phyloP scores from a whole-genome alignment of 2,797 vertebrate genomes.

The Podargus strigoides region DNA sequence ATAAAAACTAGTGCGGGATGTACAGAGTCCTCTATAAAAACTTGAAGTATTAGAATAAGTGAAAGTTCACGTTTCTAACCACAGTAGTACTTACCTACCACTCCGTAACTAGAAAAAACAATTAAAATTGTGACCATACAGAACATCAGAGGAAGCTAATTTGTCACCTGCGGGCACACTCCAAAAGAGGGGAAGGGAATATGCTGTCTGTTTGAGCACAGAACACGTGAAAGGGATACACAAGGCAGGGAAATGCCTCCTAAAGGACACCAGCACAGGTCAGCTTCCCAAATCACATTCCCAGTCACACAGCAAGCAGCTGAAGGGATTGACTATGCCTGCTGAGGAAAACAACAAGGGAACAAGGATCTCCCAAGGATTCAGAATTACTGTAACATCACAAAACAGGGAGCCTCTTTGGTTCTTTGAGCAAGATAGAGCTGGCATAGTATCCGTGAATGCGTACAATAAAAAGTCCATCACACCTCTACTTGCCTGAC shows the following conservation, averaged over 20 bases:
- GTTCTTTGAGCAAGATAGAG: background rate
- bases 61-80: rapidly evolving
- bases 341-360: rapidly evolving
- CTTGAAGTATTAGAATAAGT: background rate
- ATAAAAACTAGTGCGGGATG: rapidly evolving
- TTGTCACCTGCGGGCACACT: background rate
- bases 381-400: too few species aligned
- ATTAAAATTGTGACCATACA: background rate
- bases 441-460: rapidly evolving
- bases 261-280: background rate
- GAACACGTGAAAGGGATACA: too few species aligned
- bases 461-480: too few species aligned
- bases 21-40: too few species aligned
- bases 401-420: rapidly evolving
- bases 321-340: background rate
- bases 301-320: too few species aligned
- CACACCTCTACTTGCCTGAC: too few species aligned
- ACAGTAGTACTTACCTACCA: too few species aligned
- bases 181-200: background rate
- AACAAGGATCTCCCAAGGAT: background rate
- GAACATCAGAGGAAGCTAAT: background rate
- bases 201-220: background rate
- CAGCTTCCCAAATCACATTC: rapidly evolving
- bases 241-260: rapidly evolving
- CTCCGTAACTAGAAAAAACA: background rate